Percentiles rank a stretch among this genome's conserved stretches.
Evolutionary conservation across 2,888 invertebrate genomes (phyloP).

Genomic region (Tanypteryx hageni): DNA sequence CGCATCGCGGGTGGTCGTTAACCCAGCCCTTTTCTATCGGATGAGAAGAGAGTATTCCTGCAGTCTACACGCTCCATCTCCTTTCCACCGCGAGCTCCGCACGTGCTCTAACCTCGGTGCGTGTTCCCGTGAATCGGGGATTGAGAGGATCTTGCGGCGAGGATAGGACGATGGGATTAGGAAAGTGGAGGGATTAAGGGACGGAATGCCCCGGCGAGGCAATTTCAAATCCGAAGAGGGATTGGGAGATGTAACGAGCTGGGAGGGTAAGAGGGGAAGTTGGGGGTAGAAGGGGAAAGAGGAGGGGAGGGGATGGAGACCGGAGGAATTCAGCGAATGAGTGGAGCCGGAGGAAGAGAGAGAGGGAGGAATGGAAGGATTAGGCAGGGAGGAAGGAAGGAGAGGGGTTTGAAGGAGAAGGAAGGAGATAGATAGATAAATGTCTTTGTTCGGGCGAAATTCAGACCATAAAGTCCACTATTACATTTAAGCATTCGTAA

Average conservation of each 20-base stretch:
- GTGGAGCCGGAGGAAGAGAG: not conserved
- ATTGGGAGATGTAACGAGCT: too few relatives aligned
- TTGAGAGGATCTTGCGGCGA: conserved; percentile 32
- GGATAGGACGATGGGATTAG: conserved; percentile 31
- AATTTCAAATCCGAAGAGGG: conserved; percentile 54
- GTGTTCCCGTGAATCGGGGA: conserved; percentile 5
- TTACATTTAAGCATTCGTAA: too few relatives aligned
- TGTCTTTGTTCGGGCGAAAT: too few relatives aligned
- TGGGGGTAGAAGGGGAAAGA: too few relatives aligned
- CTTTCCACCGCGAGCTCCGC: not conserved
- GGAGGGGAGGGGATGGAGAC: not conserved
- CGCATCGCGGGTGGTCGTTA: too few relatives aligned
- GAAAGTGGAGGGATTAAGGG: conserved; percentile 43
- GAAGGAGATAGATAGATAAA: too few relatives aligned
- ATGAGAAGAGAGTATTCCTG: not conserved
- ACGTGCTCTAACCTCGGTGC: too few relatives aligned
- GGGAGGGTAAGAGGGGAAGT: too few relatives aligned
- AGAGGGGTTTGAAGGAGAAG: not conserved
- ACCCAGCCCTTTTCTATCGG: too few relatives aligned
- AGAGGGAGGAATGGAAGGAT: not conserved
- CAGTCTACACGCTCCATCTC: not conserved
- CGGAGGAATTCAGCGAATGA: too few relatives aligned
- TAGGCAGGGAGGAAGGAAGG: not conserved
- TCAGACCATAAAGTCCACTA: too few relatives aligned
- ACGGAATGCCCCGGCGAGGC: not conserved